phyloP scores from a whole-genome alignment of 2,797 vertebrate species.

The Benthosema pterotum region DNA sequence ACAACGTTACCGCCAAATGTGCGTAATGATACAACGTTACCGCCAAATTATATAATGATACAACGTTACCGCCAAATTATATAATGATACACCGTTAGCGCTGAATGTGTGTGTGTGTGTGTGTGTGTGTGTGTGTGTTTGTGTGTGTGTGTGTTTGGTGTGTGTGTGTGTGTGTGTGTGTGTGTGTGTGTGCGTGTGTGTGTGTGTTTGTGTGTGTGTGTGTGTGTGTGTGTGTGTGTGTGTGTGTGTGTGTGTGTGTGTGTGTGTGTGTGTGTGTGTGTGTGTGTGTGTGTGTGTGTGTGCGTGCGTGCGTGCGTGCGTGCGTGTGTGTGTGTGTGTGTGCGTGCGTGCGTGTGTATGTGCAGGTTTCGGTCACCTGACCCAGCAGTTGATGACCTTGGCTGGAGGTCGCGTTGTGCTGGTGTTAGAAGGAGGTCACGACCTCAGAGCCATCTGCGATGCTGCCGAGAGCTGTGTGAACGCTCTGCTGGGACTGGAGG shows the following conservation, averaged over 20 bases:
- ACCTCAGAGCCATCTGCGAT: conserved; percentile 92
- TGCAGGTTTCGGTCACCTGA: conserved; percentile 93
- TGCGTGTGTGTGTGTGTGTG: conserved; percentile 26
- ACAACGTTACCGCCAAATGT: too few relatives aligned
- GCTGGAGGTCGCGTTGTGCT: conserved; percentile 92
- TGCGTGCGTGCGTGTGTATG: conserved; percentile 17
- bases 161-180: neutral
- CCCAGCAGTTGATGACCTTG: conserved; percentile 93
- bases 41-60: too few relatives aligned
- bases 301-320: neutral
- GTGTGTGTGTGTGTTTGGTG: too few relatives aligned
- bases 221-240: neutral
- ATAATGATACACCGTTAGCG: too few relatives aligned
- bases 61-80: too few relatives aligned
- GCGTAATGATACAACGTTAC: too few relatives aligned
- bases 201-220: neutral
- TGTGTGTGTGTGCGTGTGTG: neutral
- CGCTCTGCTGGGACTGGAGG: conserved; percentile 88
- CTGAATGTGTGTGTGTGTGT: too few relatives aligned
- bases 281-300: neutral
- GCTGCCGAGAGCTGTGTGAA: conserved; percentile 93
- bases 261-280: neutral
- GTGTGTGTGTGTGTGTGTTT: too few relatives aligned
- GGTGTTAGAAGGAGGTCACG: conserved; percentile 93
- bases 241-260: neutral